Percentiles rank a stretch among this genome's conserved stretches.
Evolutionary conservation across 1,140 invertebrate species (phyloP).

Genomic region (Drosophila watanabei): DNA sequence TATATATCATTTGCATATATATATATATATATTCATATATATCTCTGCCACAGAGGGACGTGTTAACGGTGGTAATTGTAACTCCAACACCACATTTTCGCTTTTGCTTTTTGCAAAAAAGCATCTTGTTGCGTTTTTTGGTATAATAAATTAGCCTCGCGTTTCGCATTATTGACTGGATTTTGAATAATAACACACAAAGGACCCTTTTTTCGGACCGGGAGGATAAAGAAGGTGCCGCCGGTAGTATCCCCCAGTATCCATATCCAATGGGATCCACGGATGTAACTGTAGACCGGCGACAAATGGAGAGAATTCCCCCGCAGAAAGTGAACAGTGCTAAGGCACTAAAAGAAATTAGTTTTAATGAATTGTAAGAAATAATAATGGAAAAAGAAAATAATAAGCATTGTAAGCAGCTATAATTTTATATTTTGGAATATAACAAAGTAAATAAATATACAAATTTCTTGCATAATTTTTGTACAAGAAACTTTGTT

Average conservation of each 20-base stretch:
- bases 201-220: slow-evolving; percentile 47
- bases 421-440: too few species aligned
- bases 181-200: slow-evolving; percentile 85
- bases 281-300: slow-evolving; percentile 51
- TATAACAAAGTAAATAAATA: neutral
- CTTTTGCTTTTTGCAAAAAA: neutral
- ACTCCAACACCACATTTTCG: slow-evolving; percentile 28
- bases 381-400: neutral
- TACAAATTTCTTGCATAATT: too few species aligned
- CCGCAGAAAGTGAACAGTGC: slow-evolving; percentile 27
- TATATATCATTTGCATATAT: slow-evolving; percentile 24
- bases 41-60: slow-evolving; percentile 24
- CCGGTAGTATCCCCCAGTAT: slow-evolving; percentile 2
- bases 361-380: neutral
- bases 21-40: slow-evolving; percentile 5
- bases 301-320: slow-evolving; percentile 53
- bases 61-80: slow-evolving; percentile 62
- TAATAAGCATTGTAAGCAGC: too few species aligned
- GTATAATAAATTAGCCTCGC: slow-evolving; percentile 80
- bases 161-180: slow-evolving; percentile 83
- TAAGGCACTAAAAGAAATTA: neutral
- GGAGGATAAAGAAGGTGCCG: slow-evolving; percentile 32
- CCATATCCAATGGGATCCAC: slow-evolving; percentile 7
- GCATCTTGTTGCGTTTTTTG: slow-evolving; percentile 53
- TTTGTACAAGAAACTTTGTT: too few species aligned